These are phyloP conservation scores for Macrobrachium rosenbergii DNA, from an alignment of 1,140 invertebrate genomes.

Conservation along the genomic window DNA sequence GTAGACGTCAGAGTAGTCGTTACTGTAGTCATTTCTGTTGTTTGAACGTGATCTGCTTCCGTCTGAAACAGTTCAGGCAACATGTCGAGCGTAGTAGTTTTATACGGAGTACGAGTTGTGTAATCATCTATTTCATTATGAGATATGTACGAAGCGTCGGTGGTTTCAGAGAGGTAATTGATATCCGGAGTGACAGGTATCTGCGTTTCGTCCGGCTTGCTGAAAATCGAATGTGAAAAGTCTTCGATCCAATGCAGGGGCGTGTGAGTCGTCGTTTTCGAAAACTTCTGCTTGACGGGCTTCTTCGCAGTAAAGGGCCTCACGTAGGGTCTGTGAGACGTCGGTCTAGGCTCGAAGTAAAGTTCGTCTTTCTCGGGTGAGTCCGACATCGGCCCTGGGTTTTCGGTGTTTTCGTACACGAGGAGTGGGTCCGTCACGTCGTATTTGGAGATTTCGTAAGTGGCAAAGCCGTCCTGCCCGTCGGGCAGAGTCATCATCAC, in stretches of 20 bases:
- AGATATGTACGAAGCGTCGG: too few species aligned
- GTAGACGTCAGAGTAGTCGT: neutral
- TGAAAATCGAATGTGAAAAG: neutral
- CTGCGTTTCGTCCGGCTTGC: neutral
- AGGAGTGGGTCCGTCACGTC: conserved; percentile 32
- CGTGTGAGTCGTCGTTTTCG: neutral
- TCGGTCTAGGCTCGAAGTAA: conserved; percentile 12
- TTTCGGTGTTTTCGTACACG: neutral
- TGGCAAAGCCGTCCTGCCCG: conserved; percentile 31
- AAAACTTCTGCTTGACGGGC: too few species aligned
- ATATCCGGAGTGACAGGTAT: too few species aligned
- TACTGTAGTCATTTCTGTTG: too few species aligned
- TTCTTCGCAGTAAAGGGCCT: too few species aligned
- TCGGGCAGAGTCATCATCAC: conserved; percentile 36
- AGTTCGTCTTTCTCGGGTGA: neutral
- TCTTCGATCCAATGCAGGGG: neutral
- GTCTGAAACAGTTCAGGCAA: too few species aligned
- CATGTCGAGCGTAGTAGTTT: too few species aligned
- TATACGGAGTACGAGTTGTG: too few species aligned
- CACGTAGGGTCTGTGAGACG: neutral
- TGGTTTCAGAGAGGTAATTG: too few species aligned
- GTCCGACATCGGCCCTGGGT: neutral
- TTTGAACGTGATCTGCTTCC: too few species aligned
- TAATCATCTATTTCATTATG: too few species aligned
- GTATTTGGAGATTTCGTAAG: neutral